Percentiles rank a stretch among this genome's conserved stretches.
phyloP scores from a whole-genome alignment of 1,140 invertebrate genomes.

The Microplitis demolitor region DNA sequence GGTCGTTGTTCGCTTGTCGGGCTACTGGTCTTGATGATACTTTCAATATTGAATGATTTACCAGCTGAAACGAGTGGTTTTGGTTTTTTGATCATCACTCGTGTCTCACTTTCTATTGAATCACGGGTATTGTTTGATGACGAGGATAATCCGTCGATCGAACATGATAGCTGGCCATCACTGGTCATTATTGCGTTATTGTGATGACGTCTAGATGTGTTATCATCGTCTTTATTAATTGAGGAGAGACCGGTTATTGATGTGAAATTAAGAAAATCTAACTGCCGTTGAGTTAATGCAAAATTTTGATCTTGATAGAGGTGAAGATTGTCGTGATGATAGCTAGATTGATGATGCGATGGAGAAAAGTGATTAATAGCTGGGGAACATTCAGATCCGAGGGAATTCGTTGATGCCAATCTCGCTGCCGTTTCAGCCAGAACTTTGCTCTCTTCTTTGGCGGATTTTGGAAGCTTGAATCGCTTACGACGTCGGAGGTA shows the following conservation, averaged over 20 bases:
- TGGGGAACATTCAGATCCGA: neutral
- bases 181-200: no score
- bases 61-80: neutral
- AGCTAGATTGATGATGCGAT: neutral
- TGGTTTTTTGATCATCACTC: neutral
- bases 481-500: conserved; percentile 84
- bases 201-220: no score
- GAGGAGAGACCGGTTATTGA: conserved; percentile 11
- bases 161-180: no score
- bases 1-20: conserved; percentile 20
- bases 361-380: neutral
- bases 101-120: no score
- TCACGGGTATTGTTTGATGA: no score
- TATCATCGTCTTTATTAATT: neutral
- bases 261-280: conserved; percentile 27
- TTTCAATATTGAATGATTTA: conserved; percentile 31
- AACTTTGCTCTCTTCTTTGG: conserved; percentile 27
- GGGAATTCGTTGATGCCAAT: conserved; percentile 15
- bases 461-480: conserved; percentile 71
- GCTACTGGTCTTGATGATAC: conserved; percentile 29
- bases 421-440: conserved; percentile 28
- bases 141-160: no score
- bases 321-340: neutral
- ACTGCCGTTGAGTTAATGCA: conserved; percentile 24
- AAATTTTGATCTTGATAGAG: conserved; percentile 15